Evolutionary conservation across 1,140 invertebrate species (phyloP).

Genomic region (Heliothis subflexa): DNA sequence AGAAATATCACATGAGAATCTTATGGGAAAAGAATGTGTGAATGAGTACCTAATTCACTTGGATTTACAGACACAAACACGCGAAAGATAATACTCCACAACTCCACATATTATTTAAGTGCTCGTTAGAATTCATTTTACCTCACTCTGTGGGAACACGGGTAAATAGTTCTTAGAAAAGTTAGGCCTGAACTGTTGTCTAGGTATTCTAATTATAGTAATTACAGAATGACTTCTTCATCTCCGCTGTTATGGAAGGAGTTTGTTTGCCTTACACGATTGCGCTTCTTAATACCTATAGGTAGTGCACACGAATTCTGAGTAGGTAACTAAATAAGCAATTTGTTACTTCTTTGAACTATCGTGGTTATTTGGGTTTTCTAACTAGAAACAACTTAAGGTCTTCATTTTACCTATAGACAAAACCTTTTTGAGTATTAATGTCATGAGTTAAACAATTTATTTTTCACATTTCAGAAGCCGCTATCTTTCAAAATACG

Average conservation of each 20-base stretch:
- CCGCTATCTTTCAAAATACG: no score
- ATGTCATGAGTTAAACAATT: no score
- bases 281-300: background rate
- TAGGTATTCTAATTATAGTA: slow-evolving; percentile 30
- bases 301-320: no score
- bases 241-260: background rate
- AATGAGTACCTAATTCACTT: slow-evolving; percentile 28
- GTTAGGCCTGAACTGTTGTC: slow-evolving; percentile 8
- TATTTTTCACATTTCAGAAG: no score
- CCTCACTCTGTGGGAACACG: slow-evolving; percentile 13
- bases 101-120: slow-evolving; percentile 30
- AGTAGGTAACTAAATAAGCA: background rate
- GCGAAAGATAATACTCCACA: slow-evolving; percentile 15
- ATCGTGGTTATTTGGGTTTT: no score
- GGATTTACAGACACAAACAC: background rate
- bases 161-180: slow-evolving; percentile 9
- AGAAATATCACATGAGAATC: slow-evolving; percentile 28
- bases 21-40: slow-evolving; percentile 36
- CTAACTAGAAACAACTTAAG: no score
- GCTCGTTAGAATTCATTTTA: slow-evolving; percentile 25
- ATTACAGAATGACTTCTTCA: slow-evolving; percentile 28
- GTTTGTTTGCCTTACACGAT: slow-evolving; percentile 1
- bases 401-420: no score
- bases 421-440: no score
- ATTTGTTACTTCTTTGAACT: no score